Base-by-base conservation (phyloP, 2,888 invertebrate genomes). In the Mythimna loreyi region DNA sequence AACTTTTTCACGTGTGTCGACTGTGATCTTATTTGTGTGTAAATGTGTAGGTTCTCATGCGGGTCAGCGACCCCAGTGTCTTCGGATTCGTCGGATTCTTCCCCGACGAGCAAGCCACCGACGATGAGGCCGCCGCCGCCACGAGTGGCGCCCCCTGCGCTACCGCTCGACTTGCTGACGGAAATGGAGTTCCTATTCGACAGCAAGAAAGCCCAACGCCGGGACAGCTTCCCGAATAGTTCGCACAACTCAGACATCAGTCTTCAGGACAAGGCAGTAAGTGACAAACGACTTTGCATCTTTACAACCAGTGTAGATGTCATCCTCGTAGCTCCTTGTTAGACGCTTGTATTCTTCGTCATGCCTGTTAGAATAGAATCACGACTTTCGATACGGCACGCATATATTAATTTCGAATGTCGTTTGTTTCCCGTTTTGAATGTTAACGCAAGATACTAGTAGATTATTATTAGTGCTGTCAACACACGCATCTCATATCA, bases 11-110 rank as follows among this genome's bases (percentile, higher is more conserved):
- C 9, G 21, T 49, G 30, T 0, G 21, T 74, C 11, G 11, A 45
- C 11, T 56, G n/a, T 59, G 19, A 50, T 13, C 23, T 49, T 53
- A 25, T 69, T 55, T 47, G 30, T 61, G 7, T 72, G 25, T 60
- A 21, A n/a, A 23, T 45, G 50, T 66, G 25, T 57, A 95, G 95
- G 85, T 93, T 92, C 68, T 95, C 95, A n/a, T 94, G 94, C 79
- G 94, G 94, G 9, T 94, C 95, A 0, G 93, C 90, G 67, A 94
- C 95, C 9, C 95, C 95, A 0, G 93, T 94, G 19, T 95, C 95
- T 0, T 94, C 95, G 0, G 93, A 92, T 66, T 95, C 95, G 5
- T 93, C 93, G 3, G 91, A 91, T 56, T 92, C 93, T 19, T 90
- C 91, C 21, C 91, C 91, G 33, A 85, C 91, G 49, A 88, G 87